Conservation (phyloP, 1,140 invertebrate genomes). For the Philaenus spumarius region DNA sequence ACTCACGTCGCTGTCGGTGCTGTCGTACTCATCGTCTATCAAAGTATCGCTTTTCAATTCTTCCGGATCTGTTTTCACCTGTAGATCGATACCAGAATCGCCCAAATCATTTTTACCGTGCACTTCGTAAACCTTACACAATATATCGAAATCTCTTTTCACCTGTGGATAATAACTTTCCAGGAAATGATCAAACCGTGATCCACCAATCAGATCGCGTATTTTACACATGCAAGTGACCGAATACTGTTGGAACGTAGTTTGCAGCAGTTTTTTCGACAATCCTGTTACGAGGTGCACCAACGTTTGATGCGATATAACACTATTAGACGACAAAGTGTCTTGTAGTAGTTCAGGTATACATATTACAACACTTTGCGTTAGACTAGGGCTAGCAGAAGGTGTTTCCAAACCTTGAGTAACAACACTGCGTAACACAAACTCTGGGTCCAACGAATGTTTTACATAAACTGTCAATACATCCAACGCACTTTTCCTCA, state of each 20-base stretch:
- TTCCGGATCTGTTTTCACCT: slow-evolving; percentile 19
- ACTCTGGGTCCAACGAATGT: slow-evolving; percentile 48
- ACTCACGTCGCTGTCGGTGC: not conserved
- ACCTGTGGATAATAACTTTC: slow-evolving; percentile 44
- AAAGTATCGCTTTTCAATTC: not conserved
- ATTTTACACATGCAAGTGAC: slow-evolving; percentile 59
- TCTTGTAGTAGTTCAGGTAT: slow-evolving; percentile 38
- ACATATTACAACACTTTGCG: slow-evolving; percentile 33
- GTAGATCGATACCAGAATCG: slow-evolving; percentile 30
- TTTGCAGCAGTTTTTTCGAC: slow-evolving; percentile 56
- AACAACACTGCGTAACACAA: slow-evolving; percentile 52
- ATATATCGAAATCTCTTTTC: slow-evolving; percentile 55
- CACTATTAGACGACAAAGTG: not conserved
- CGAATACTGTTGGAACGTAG: slow-evolving; percentile 58
- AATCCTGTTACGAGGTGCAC: slow-evolving; percentile 46
- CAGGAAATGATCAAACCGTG: slow-evolving; percentile 52
- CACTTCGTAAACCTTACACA: slow-evolving; percentile 58
- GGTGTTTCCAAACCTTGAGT: slow-evolving; percentile 50
- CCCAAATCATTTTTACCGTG: slow-evolving; percentile 23
- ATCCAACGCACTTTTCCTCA: slow-evolving; percentile 65
- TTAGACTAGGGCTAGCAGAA: slow-evolving; percentile 23
- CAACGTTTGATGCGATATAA: slow-evolving; percentile 27
- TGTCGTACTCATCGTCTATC: slow-evolving; percentile 6
- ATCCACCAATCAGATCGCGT: slow-evolving; percentile 51
- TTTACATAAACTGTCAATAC: slow-evolving; percentile 58